Evolutionary conservation across 2,888 invertebrate genomes (phyloP), one percentile per base, ranked within the genome.

Genomic region (Carcina quercana): DNA sequence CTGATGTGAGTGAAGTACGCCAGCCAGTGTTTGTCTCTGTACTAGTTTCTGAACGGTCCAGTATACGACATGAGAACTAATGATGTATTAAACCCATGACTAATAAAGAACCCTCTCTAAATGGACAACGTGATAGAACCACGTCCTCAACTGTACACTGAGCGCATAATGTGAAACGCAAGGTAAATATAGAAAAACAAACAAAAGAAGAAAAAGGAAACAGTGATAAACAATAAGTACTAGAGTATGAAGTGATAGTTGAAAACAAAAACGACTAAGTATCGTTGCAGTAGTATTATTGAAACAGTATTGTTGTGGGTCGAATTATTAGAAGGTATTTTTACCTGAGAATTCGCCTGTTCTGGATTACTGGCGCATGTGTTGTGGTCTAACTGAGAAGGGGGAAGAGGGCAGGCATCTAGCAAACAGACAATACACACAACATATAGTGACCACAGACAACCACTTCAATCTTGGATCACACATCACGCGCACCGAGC

Each of bases 401-500:
- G 90, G 90, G 91, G 90, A 90, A 91, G 91, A 90, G 90, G 90
- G 92, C 93, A 93, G 93, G 93, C 93, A 93, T 93, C 93, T 93
- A 93, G 93, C 93, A 93, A 93, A 83, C 93, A 93, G 91, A 93
- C 92, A 93, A 93, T 90, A 91, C 87, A 88, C 87, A 88, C 87
- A 87, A 87, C 87, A 87, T 86, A 85, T 82, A 83, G 82, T 83
- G 83, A 82, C 80, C 83, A 83, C 82, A 82, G 80, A 82, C 76
- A 80, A 80, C 76, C 75, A 75, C 75, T 73, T 66, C 60, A 74
- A 76, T 79, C 82, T 80, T 82, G 82, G 82, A 82, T 79, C 82
- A 82, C 83, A 82, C 80, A 56, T 80, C 82, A 82, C 82, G 65
- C 69, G 65, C 78, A 71, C 59, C 75, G 67, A 59, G 66, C 59